Base-by-base conservation (phyloP, 2,888 invertebrate genomes). In the Myopa tessellatipennis region DNA sequence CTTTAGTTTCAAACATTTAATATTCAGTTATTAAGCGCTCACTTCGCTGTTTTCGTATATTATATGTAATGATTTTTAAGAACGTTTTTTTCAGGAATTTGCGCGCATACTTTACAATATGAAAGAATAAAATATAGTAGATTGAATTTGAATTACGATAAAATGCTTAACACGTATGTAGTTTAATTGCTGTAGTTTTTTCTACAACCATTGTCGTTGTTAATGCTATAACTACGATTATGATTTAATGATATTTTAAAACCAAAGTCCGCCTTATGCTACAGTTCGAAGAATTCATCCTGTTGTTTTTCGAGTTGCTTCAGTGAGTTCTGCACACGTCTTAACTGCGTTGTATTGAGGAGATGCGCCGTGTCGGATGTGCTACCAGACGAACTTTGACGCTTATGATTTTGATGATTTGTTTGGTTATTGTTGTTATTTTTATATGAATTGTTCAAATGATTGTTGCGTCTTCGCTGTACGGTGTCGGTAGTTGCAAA, bases 221-320 rank as follows among this genome's bases (percentile, higher is more conserved):
- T 52, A 50, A 40, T 69, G n/a, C 10, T 45, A 69, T 71, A 71
- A 58, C 34, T 71, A 40, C 36, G 26, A 70, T 70, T 70, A 71
- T 55, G 18, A 26, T 65, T 52, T 74, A 52, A 34, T 14, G 14
- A 5, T 36, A 65, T 26, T 34, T 74, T 38, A 74, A 68, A 69
- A 75, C 60, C 58, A 26, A 45, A 18, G 34, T 75, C 45, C 68
- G 45, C 81, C 82, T 82, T 83, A 84, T 92, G 94, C 94, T 96
- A 96, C 94, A 96, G 94, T 90, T 96, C 95, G 89, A 96, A 97
- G 87, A 96, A 92, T 88, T 96, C 96, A 85, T 97, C 96, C 87
- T 96, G 96, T 85, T 95, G 93, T 84, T 94, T 92, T 90, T 96
- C 95, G 81, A 96, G 91, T 85, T 95, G 93, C 88, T 94, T 93